Percentiles rank a stretch among this genome's conserved stretches.
Conservation (phyloP, 2,797 vertebrate species). For the Hemibagrus guttatus region DNA sequence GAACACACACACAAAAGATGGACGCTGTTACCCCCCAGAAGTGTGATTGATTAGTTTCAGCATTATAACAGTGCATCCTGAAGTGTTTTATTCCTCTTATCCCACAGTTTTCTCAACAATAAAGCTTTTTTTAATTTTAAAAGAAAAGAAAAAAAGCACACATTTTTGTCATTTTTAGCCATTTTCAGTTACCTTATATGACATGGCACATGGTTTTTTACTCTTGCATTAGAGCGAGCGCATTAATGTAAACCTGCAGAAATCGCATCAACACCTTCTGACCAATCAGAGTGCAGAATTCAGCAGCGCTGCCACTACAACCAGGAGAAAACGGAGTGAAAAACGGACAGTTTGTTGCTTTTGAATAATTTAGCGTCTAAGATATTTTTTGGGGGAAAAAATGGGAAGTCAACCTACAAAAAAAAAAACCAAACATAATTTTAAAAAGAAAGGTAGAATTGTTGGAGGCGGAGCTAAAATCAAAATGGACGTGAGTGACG, state of each 20-base stretch:
- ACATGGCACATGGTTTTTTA: no score
- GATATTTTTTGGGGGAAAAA: not conserved
- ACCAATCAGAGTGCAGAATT: not conserved
- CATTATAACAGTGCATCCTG: not conserved
- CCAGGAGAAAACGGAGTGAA: not conserved
- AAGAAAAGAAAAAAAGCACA: no score
- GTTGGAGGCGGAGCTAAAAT: not conserved
- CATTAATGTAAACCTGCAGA: not conserved
- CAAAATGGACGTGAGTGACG: not conserved
- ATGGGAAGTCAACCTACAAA: not conserved
- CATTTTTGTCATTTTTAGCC: not conserved
- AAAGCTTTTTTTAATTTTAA: not conserved
- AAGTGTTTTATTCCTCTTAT: not conserved
- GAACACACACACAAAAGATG: not conserved
- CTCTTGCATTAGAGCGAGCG: no score
- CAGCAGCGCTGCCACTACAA: not conserved
- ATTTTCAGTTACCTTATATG: not conserved
- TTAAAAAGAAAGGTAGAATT: not conserved
- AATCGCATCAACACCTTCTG: not conserved
- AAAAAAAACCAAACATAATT: not conserved
- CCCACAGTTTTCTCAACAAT: not conserved
- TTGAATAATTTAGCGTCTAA: not conserved
- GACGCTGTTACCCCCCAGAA: not conserved
- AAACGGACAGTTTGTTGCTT: not conserved
- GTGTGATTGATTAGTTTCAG: not conserved